These are phyloP conservation scores for Fulica atra DNA, from an alignment of 2,113 vertebrate genomes.

Conservation along the genomic window DNA sequence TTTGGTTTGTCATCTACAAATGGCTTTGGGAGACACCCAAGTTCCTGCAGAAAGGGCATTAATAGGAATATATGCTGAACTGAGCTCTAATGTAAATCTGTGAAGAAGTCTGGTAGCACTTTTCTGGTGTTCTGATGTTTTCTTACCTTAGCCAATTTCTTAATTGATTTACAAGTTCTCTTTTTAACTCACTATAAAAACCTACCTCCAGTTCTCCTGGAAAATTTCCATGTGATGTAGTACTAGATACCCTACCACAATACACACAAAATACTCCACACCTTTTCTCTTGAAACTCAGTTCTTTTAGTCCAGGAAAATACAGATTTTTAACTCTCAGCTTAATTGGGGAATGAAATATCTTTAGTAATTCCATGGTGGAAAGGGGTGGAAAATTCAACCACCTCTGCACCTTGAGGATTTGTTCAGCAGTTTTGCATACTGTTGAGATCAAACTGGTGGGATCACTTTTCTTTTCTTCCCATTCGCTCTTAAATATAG, in stretches of 20 bases:
- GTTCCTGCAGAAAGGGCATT: neutral
- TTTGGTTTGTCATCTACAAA: neutral
- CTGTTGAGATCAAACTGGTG: neutral
- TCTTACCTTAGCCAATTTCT: neutral
- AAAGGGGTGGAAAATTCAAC: neutral
- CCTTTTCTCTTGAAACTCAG: neutral
- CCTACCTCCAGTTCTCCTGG: neutral
- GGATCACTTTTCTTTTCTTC: neutral
- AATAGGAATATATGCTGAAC: neutral
- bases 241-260: neutral
- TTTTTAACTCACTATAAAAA: neutral
- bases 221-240: neutral
- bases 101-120: neutral
- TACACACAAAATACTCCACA: neutral
- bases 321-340: neutral
- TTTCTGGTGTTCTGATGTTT: neutral
- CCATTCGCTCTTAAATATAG: neutral
- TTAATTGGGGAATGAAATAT: neutral
- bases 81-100: neutral
- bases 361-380: neutral
- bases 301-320: neutral
- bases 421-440: neutral
- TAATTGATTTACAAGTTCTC: neutral
- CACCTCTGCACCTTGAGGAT: neutral
- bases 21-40: neutral